phyloP scores from a whole-genome alignment of 2,113 vertebrate genomes.

The Psophia crepitans region DNA sequence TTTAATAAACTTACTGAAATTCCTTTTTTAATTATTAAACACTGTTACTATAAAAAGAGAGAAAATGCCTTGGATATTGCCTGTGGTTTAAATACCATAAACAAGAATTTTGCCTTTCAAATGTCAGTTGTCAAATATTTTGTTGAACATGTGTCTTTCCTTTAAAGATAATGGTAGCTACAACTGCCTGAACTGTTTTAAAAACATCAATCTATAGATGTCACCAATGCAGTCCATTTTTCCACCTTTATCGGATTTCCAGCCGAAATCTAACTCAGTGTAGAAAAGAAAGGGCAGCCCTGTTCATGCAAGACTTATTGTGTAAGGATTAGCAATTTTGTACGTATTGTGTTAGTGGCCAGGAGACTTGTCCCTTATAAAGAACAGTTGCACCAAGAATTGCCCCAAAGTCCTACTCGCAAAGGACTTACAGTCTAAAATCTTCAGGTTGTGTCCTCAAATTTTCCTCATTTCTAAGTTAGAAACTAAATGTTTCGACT shows the following conservation, averaged over 20 bases:
- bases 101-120: slow-evolving; percentile 19
- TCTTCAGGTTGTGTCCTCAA: background rate
- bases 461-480: background rate
- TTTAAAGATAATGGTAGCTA: background rate
- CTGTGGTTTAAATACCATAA: background rate
- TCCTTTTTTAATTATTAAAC: slow-evolving; percentile 45
- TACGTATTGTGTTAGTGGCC: background rate
- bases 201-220: background rate
- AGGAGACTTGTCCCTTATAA: background rate
- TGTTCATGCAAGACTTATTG: background rate
- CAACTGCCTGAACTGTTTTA: background rate
- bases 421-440: background rate
- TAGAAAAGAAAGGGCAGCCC: background rate
- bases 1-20: slow-evolving; percentile 21
- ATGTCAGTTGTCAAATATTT: slow-evolving; percentile 17
- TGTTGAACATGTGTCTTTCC: background rate
- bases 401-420: background rate
- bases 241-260: background rate
- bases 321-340: background rate
- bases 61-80: background rate
- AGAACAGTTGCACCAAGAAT: background rate
- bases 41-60: background rate
- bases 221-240: background rate
- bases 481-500: background rate
- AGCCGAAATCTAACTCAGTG: background rate